Conservation (phyloP, 2,888 invertebrate genomes). For the Conistra vaccinii region DNA sequence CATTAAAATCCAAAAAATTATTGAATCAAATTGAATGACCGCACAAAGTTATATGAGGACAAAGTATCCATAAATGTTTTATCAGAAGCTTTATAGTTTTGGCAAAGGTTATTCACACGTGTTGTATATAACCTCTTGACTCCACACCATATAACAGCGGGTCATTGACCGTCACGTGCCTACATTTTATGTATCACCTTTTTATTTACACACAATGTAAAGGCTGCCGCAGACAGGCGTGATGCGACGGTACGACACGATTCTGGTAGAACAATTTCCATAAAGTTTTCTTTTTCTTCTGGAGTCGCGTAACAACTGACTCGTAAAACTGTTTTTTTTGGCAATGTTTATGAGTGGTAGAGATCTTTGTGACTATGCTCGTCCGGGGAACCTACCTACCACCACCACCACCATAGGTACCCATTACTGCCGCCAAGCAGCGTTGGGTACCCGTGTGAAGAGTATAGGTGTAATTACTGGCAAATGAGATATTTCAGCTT, state of each 20-base stretch:
- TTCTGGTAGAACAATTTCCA: too few species aligned
- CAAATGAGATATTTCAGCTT: neutral
- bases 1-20: neutral
- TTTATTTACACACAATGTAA: constrained; percentile 14
- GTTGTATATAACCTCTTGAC: constrained; percentile 25
- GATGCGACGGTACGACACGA: too few species aligned
- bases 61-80: neutral
- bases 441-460: too few species aligned
- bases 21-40: neutral
- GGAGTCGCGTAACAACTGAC: neutral
- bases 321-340: neutral
- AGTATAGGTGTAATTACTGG: neutral
- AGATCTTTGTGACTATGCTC: neutral
- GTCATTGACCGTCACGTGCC: constrained; percentile 22
- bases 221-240: too few species aligned
- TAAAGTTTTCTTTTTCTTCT: too few species aligned
- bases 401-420: too few species aligned
- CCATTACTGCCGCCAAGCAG: neutral
- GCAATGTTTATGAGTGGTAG: neutral
- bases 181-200: constrained; percentile 3
- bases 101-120: neutral
- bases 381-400: neutral
- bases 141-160: neutral
- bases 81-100: neutral
- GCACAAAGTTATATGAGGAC: too few species aligned